Evolutionary conservation across 2,888 invertebrate genomes (phyloP).

Genomic region (Melinaea marsaeus): DNA sequence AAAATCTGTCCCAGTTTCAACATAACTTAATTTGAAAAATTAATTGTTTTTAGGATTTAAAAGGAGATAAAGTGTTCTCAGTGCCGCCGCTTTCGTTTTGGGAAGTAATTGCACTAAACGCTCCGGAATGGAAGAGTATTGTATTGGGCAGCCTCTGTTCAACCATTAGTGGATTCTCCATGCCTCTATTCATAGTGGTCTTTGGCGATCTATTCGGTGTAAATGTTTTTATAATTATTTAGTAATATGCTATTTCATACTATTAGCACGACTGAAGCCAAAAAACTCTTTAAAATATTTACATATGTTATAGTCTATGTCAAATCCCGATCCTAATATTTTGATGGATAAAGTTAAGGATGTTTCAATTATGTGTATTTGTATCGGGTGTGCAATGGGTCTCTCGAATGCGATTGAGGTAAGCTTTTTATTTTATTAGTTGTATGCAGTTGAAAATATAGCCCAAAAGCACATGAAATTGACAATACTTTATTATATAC

Average conservation of each 20-base stretch:
- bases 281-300: too few species aligned
- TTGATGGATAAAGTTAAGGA: constrained; percentile 44
- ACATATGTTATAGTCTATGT: constrained; percentile 44
- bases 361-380: constrained; percentile 41
- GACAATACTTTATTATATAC: too few species aligned
- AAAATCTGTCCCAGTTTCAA: too few species aligned
- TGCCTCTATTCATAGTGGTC: constrained; percentile 82
- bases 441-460: too few species aligned
- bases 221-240: constrained; percentile 35
- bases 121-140: constrained; percentile 81
- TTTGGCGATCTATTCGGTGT: constrained; percentile 83
- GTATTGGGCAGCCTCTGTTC: constrained; percentile 77
- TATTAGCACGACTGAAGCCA: too few species aligned
- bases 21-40: too few species aligned
- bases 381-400: constrained; percentile 47
- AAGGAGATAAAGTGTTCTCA: constrained; percentile 25
- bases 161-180: constrained; percentile 80
- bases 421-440: constrained; percentile 3
- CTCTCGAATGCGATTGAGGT: constrained; percentile 47
- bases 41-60: constrained; percentile 27
- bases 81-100: constrained; percentile 49
- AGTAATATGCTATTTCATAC: not conserved
- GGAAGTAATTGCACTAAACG: constrained; percentile 76
- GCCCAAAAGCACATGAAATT: constrained; percentile 12
- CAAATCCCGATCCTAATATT: constrained; percentile 39